Conservation (phyloP, 2,113 vertebrate genomes). For the Phrynosoma platyrhinos region DNA sequence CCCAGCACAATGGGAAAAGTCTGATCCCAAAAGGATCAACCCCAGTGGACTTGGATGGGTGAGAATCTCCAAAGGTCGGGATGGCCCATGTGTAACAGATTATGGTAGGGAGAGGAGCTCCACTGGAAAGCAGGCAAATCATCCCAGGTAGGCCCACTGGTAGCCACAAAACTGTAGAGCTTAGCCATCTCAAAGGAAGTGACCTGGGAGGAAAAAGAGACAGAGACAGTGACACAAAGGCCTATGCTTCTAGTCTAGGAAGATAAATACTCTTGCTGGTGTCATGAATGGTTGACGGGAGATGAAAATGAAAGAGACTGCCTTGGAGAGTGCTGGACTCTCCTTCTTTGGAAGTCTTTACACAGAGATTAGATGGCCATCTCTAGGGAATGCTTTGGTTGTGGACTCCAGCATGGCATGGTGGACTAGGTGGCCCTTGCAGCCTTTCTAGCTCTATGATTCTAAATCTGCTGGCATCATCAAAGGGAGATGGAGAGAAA, state of each 20-base stretch:
- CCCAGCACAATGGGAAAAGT: not conserved
- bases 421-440: no score
- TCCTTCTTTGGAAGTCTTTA: no score
- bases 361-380: no score
- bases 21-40: constrained; percentile 51
- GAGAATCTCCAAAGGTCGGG: constrained; percentile 91
- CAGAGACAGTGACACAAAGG: not conserved
- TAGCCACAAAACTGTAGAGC: constrained; percentile 81
- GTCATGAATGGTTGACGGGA: no score
- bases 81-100: constrained; percentile 89
- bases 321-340: no score
- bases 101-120: constrained; percentile 87
- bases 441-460: no score
- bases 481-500: no score
- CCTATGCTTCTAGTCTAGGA: not conserved
- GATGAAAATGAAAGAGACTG: no score
- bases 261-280: no score
- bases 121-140: constrained; percentile 91
- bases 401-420: no score
- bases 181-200: constrained; percentile 84
- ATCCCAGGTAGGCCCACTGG: constrained; percentile 90
- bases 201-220: constrained; percentile 73
- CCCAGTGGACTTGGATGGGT: constrained; percentile 85
- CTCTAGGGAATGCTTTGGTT: no score
- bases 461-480: no score